A percentile compares a stretch with the other conserved stretches of the same genome.
These are phyloP conservation scores for Acrocephalus arundinaceus DNA, from an alignment of 2,113 vertebrate species.

Conservation along the genomic window DNA sequence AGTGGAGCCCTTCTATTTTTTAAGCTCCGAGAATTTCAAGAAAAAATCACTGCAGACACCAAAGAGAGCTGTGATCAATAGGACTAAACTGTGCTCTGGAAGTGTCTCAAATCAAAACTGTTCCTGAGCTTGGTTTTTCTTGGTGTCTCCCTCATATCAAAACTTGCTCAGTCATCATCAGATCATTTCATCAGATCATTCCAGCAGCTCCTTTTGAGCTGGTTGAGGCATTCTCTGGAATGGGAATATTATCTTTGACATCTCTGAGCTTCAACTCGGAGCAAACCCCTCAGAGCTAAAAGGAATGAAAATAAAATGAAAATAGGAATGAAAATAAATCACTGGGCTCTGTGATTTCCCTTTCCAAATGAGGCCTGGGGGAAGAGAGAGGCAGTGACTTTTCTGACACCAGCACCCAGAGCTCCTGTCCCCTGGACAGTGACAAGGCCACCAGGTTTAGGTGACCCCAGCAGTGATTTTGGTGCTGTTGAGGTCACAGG, in stretches of 20 bases:
- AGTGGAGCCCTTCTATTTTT: neutral
- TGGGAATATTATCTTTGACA: neutral
- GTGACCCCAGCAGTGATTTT: neutral
- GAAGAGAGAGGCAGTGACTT: neutral
- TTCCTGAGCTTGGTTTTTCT: neutral
- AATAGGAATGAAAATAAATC: neutral
- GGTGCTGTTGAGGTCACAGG: neutral
- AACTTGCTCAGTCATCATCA: neutral
- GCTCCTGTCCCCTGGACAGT: neutral
- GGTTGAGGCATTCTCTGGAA: neutral
- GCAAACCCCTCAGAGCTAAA: neutral
- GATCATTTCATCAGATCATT: neutral
- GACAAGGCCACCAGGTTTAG: neutral
- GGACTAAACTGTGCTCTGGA: neutral
- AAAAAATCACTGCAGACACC: neutral
- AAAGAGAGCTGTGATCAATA: neutral
- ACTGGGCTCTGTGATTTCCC: neutral
- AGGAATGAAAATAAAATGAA: neutral
- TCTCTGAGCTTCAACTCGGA: neutral
- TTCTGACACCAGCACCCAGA: neutral
- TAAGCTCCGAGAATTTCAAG: neutral
- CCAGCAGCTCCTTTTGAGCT: neutral
- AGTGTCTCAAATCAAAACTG: neutral
- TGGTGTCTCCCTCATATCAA: neutral
- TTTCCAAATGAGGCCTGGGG: neutral